Base-by-base conservation (phyloP, 1,140 invertebrate genomes). In the Drosophila kepulauana region DNA sequence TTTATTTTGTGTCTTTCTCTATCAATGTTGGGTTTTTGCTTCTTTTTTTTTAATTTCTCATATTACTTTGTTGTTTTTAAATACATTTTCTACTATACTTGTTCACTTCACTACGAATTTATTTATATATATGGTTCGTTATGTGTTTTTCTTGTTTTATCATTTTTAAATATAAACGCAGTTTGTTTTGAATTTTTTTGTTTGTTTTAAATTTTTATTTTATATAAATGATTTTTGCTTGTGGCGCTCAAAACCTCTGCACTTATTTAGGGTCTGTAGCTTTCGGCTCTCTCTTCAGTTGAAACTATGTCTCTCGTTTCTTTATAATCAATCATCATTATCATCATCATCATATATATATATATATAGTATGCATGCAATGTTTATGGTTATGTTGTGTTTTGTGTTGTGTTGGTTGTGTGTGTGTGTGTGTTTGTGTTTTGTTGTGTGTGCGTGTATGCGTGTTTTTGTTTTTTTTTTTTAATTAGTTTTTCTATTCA, bases 401-500 rank as follows among this genome's bases (percentile, higher is more conserved):
- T 43, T 65, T 69, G 33, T 81, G 41, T 81, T 64, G 41, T 68
- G 46, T 76, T 78, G 62, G 54, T 61, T 89, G 59, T 78, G 54
- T 84, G 49, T 73, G 68, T 73, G 46, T 76, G 69, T 69, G 68
- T 70, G 57, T 79, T 52, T 72, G 46, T 72, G 63, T 46, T 54
- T 77, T 62, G 65, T 71, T 70, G 51, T 71, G 33, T 54, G 41
- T 75, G 69, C 75, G 67, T 80, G 66, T 82, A 56, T 79, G 64
- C 65, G 69, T 69, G 49, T 77, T 45, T 67, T 62, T 59, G 59
- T 25, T 25, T 25, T 77, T 76, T 61, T 63, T 79, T 58, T 78
- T 81, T 49, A 80, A 89, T 89, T 88, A 88, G 85, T 88, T 88
- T 88, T 88, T 88, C 85, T 89, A 88, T 80, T 81, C 82, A 81